Base-by-base conservation (phyloP, 2,113 vertebrate genomes). In the Mustela nigripes region DNA sequence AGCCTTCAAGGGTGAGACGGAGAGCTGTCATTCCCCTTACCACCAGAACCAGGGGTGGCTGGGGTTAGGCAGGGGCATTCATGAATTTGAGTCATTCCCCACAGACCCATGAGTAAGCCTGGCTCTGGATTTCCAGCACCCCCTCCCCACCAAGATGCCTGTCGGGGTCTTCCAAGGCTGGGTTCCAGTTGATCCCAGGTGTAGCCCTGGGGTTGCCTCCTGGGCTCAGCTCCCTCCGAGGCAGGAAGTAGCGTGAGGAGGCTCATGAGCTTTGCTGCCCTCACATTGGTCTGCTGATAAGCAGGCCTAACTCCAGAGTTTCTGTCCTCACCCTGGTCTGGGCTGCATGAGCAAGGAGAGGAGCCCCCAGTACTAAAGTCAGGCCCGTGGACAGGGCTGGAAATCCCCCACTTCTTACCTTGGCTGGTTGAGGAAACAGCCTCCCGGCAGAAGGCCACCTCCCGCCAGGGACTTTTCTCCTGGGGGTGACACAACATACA, bases 381-480 rank as follows among this genome's bases (percentile, higher is more conserved):
- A 96, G 96, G 89, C 85, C 92, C 36, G 1, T 4, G 63, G 88
- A 76, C 91, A 90, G 71, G 89, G 48, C 76, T 98, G 98, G 98
- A 98, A 98, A 98, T 98, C 97, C 98, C 98, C 98, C 79, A 97
- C 98, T 98, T 98, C 97, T 98, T 98, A 98, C 98, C 98, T 98
- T 98, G 98, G 98, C 97, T 7, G 56, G 96, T 97, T 98, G 97
- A 98, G 98, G 98, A 98, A 98, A 98, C 97, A 89, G 98, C 95
- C 96, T 98, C 97, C 97, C 88, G 97, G 98, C 97, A 98, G 94
- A 96, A 67, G 84, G 94, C 97, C 78, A 82, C 98, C 94, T 98
- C 98, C 95, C 50, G 95, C 98, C 98, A 98, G 98, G 98, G 98
- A 98, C 98, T 98, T 98, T 98, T 98, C 96, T 98, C 97, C 86